Base-by-base conservation (phyloP, 2,113 vertebrate species). In the Delphinapterus leucas region DNA sequence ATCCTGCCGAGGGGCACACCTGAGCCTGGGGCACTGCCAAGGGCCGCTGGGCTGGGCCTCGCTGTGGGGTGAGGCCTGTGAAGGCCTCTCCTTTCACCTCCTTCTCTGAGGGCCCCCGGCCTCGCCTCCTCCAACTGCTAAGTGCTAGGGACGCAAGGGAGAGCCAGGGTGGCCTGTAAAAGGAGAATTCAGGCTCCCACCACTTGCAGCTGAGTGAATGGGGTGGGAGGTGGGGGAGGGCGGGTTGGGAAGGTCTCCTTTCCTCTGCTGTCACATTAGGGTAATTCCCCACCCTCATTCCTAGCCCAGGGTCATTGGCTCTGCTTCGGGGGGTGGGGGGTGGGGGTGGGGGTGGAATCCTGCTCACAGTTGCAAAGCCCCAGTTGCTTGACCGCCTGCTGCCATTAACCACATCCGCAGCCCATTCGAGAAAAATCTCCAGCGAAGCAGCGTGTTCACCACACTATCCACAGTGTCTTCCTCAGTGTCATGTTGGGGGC, bases 41-140 rank as follows among this genome's bases (percentile, higher is more conserved):
- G 76, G 47, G 20, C 76, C 18, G 6, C 49, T 36, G 49, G 77
- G 77, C 77, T 25, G 77, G 33, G 49, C 77, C 77, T 80, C 49
- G 14, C 21, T 9, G 21, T 21, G 3, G 4, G 13, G 0, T 3
- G 76, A 15, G 21, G 65, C 14, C 63, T 70, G 0, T 55, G 17
- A 88, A 67, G 41, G 47, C 11, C 38, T 20, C 26, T 65, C 63
- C 76, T 55, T 18, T 38, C 28, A 2, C 47, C 3, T 0, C 49
- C 49, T 36, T 36, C 2, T 36, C 76, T 79, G 49, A 12, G 53
- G 76, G 31, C 8, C 31, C 33, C 76, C 5, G 2, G 6, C 15
- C 61, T 82, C 2, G 1, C 70, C 86, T 73, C 25, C 87, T 63
- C 23, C 21, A 31, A 15, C 25, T 63, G 71, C 26, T n/a, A 18